Conservation (phyloP, 2,113 vertebrate genomes). For the Ellobius talpinus region DNA sequence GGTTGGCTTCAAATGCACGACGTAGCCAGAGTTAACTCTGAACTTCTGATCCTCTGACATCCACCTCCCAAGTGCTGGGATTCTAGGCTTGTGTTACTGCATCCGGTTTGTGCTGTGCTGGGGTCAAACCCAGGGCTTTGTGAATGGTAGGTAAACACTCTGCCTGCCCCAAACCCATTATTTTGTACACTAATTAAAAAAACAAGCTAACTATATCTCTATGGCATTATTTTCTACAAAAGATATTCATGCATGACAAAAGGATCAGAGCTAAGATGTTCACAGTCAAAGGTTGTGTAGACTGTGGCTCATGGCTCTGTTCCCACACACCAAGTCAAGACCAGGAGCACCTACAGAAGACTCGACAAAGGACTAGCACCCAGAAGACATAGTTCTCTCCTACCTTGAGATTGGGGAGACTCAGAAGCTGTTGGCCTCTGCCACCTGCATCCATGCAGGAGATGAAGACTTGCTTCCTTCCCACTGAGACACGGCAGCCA, state of each 20-base stretch:
- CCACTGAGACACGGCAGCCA: rapidly evolving
- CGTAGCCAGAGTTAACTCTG: background rate
- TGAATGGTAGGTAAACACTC: too few species aligned
- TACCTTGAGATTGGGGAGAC: background rate
- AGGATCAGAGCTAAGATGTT: background rate
- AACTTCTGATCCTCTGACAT: background rate
- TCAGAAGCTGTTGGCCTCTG: background rate
- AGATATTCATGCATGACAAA: background rate
- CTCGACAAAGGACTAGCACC: background rate
- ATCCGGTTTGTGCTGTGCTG: background rate
- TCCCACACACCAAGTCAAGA: background rate
- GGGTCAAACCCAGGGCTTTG: background rate
- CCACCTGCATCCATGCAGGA: background rate
- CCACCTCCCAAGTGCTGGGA: background rate
- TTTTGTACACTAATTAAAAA: background rate
- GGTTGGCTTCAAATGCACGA: background rate
- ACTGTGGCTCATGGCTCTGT: background rate
- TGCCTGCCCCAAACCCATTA: background rate
- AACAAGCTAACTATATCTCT: background rate
- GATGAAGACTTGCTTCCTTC: background rate
- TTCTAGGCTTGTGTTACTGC: background rate
- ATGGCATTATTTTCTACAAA: background rate
- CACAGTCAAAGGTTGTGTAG: background rate
- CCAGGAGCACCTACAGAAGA: background rate
- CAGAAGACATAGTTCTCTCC: background rate